Evolutionary conservation across 2,888 invertebrate species (phyloP), one percentile per base, ranked within the genome.

Genomic region (Gerris lacustris): DNA sequence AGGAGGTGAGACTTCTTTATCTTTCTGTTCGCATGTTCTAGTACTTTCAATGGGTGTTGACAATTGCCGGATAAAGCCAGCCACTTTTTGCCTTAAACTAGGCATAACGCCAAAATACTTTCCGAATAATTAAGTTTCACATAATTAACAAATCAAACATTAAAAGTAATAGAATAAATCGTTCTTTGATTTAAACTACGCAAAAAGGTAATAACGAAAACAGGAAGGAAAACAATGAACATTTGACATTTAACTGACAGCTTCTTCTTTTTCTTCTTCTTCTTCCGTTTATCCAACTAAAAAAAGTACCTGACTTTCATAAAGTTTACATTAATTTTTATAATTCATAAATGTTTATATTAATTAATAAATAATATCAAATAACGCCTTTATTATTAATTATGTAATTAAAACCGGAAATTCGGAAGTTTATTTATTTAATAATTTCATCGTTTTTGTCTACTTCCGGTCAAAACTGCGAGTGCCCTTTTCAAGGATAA

Each of bases 11-110:
- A 64, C 17, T 9, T 64, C 64, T 15, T 79, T 76, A 72, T 79
- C 77, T 73, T 80, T 79, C 67, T 77, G 77, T 77, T 83, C 79
- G 78, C 82, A 75, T 66, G 78, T 76, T 82, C 85, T 77, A 81
- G 82, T 72, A 67, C 84, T 84, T 77, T 86, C 86, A 73, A 85
- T 83, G 74, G 87, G 84, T 77, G 87, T 87, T 77, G 88, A 88
- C 75, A 88, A 81, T 79, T 89, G 88, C 74, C 88, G 83, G 80
- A 89, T 87, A 79, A 89, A 88, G 74, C 87, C 88, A 73, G 86
- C 86, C 75, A 89, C 86, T 80, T 86, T 84, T 82, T 88, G 88
- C 71, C 87, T 82, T 77, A 89, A 82, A 72, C 88, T 88, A 77
- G 88, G 88, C 88, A 89, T 89, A 9, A n/a, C 17, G 15, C 9